These are phyloP conservation scores for Drosophila affinis DNA, from an alignment of 2,888 invertebrate genomes.

Conservation along the genomic window DNA sequence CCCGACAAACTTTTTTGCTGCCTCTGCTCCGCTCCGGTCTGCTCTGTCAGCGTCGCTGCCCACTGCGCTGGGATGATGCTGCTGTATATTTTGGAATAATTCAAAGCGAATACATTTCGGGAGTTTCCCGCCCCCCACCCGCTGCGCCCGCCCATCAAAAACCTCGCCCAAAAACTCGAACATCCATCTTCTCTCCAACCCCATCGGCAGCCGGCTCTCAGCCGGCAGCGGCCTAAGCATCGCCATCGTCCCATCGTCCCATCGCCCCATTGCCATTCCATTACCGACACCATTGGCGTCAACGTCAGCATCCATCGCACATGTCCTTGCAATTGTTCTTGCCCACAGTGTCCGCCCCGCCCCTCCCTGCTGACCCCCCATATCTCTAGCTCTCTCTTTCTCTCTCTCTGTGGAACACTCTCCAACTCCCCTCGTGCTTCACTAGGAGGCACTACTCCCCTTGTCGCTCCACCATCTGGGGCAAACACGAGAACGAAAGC, in stretches of 20 bases:
- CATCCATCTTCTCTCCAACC: conserved; percentile 55
- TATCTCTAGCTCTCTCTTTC: too few relatives aligned
- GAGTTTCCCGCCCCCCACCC: not conserved
- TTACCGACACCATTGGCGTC: conserved; percentile 80
- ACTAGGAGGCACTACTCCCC: conserved; percentile 3
- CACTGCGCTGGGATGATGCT: conserved; percentile 23
- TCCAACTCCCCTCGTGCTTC: not conserved
- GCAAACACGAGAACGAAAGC: conserved; percentile 63
- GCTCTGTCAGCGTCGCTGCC: conserved; percentile 6
- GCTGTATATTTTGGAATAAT: conserved; percentile 76
- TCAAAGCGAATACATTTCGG: conserved; percentile 77
- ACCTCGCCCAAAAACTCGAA: conserved; percentile 18
- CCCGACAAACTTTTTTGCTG: conserved; percentile 66
- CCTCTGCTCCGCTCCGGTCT: conserved; percentile 27
- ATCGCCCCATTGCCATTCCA: conserved; percentile 68
- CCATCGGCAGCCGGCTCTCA: conserved; percentile 42
- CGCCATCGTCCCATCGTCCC: conserved; percentile 38
- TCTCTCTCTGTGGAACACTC: not conserved
- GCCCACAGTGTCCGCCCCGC: conserved; percentile 27
- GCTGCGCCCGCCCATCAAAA: conserved; percentile 2
- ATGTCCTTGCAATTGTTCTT: conserved; percentile 82
- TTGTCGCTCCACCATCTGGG: conserved; percentile 9
- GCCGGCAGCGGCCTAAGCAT: conserved; percentile 38
- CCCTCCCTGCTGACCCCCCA: not conserved
- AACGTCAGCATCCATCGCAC: conserved; percentile 80